Percentiles rank a stretch among this genome's conserved stretches.
Conservation (phyloP, 2,888 invertebrate species). For the Ommatoiulus sabulosus region DNA sequence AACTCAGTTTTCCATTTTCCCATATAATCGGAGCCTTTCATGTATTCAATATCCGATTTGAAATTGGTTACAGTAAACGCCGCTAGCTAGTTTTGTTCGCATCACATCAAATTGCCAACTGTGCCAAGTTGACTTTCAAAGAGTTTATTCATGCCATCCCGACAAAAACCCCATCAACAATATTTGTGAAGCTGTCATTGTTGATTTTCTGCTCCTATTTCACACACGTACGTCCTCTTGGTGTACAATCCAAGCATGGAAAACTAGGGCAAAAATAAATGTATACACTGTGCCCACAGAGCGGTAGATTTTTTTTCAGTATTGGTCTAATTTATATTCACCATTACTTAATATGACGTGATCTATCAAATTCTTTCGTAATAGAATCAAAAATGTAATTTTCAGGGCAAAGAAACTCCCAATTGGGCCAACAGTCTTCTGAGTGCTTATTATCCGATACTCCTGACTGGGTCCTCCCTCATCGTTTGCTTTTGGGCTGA, state of each 20-base stretch:
- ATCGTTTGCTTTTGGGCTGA: constrained; percentile 96
- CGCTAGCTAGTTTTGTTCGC: not conserved
- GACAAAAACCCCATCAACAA: not conserved
- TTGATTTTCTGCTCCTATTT: not conserved
- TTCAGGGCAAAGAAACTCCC: constrained; percentile 68
- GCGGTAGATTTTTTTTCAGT: too few species aligned
- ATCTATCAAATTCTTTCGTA: not conserved
- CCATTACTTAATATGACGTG: not conserved
- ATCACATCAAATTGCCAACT: not conserved
- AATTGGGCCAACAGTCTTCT: constrained; percentile 88
- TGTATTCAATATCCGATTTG: not conserved
- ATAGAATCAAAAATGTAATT: not conserved
- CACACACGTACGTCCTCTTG: not conserved
- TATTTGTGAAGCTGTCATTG: not conserved
- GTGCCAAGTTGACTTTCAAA: not conserved
- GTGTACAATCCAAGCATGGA: not conserved
- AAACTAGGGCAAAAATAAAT: not conserved
- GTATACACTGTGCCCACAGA: not conserved
- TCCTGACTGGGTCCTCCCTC: constrained; percentile 88
- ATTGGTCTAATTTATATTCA: too few species aligned
- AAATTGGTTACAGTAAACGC: not conserved
- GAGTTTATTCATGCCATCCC: not conserved
- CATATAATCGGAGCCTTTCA: too few species aligned
- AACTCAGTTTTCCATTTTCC: too few species aligned
- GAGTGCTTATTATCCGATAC: constrained; percentile 89